Evolutionary conservation across 2,797 vertebrate species (phyloP).

Genomic region (Lithobates sylvaticus): DNA sequence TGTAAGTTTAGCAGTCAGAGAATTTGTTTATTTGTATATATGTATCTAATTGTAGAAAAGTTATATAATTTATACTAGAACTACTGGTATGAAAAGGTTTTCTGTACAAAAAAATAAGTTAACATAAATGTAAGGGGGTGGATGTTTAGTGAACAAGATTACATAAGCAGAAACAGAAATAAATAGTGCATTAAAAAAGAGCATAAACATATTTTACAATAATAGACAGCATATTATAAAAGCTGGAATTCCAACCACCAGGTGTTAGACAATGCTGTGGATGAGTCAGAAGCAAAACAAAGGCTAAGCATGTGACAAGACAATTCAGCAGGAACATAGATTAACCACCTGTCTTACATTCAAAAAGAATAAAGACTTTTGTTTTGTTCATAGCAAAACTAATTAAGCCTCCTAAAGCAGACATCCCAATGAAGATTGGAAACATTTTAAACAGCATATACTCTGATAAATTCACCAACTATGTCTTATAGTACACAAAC

Average conservation of each 20-base stretch:
- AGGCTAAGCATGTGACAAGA: constrained; percentile 36
- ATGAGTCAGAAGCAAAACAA: constrained; percentile 49
- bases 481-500: background rate
- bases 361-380: constrained; percentile 26
- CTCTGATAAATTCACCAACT: constrained; percentile 9
- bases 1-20: too few species aligned
- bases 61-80: background rate
- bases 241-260: constrained; percentile 33
- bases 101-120: background rate
- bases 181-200: background rate
- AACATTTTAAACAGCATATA: constrained; percentile 20
- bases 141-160: background rate
- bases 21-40: too few species aligned
- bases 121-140: constrained; percentile 8
- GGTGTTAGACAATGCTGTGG: constrained; percentile 39
- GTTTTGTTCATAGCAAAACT: constrained; percentile 40
- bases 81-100: background rate
- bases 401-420: constrained; percentile 37
- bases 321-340: constrained; percentile 30
- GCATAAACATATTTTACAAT: constrained; percentile 7
- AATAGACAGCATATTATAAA: constrained; percentile 15
- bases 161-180: constrained; percentile 15
- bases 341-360: constrained; percentile 51
- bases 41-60: too few species aligned
- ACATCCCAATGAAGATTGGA: background rate